These are phyloP conservation scores for Thamnophis sirtalis DNA, from an alignment of 2,113 vertebrate species.

Conservation along the genomic window DNA sequence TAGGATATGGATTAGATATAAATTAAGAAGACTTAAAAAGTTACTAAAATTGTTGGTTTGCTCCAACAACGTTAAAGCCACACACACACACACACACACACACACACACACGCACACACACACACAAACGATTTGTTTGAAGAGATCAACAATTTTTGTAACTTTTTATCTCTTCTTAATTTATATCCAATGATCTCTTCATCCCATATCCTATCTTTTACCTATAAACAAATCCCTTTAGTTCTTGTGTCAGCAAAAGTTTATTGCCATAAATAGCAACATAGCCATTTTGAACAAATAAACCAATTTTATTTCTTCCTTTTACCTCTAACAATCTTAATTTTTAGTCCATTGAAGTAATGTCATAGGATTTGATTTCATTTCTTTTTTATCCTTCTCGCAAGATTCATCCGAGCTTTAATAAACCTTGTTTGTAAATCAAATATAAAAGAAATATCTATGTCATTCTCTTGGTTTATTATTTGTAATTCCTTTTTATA, in stretches of 20 bases:
- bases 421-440: neutral
- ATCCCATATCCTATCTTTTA: neutral
- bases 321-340: neutral
- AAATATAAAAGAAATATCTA: neutral
- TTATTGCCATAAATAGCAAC: neutral
- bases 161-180: neutral
- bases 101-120: too few relatives aligned
- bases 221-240: neutral
- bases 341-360: neutral
- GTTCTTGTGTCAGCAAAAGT: neutral
- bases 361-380: neutral
- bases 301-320: neutral
- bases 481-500: neutral
- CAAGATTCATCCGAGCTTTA: neutral
- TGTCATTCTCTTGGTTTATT: neutral
- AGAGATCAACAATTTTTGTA: neutral
- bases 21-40: too few relatives aligned
- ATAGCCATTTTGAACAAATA: neutral
- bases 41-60: too few relatives aligned
- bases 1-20: too few relatives aligned
- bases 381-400: neutral
- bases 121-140: neutral
- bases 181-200: neutral
- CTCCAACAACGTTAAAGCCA: too few relatives aligned
- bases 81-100: too few relatives aligned